Evolutionary conservation across 92 coral and sea anemone species (phyloP).

Genomic region (Pocillopora grandis): DNA sequence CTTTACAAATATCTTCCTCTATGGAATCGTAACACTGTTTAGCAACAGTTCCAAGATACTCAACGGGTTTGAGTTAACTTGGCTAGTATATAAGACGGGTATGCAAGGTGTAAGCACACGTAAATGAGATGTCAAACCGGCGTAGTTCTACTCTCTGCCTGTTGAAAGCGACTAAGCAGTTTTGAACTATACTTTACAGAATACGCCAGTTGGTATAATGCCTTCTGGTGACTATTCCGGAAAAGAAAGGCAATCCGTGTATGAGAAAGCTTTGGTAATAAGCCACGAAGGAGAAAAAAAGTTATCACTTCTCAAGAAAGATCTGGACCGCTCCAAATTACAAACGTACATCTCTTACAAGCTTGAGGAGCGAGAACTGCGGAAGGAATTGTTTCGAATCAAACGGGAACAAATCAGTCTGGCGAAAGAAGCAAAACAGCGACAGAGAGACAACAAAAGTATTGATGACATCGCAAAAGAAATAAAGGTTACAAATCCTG

Average conservation of each 20-base stretch:
- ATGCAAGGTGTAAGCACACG: no score
- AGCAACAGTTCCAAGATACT: background rate
- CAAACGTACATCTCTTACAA: slow-evolving; percentile 77
- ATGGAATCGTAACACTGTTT: slow-evolving; percentile 1
- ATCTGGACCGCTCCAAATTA: slow-evolving; percentile 63
- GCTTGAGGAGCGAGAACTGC: slow-evolving; percentile 68
- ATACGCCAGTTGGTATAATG: slow-evolving; percentile 36
- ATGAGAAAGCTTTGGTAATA: slow-evolving; percentile 76
- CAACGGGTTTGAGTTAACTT: background rate
- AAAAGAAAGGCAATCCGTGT: slow-evolving; percentile 74
- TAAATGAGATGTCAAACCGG: background rate
- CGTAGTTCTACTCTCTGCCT: background rate
- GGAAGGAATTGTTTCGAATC: slow-evolving; percentile 68
- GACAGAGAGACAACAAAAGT: slow-evolving; percentile 57
- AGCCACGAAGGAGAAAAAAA: slow-evolving; percentile 68
- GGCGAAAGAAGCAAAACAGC: slow-evolving; percentile 67
- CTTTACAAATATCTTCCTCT: slow-evolving; percentile 11
- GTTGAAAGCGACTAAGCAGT: no score
- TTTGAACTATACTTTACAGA: background rate
- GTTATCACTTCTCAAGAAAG: slow-evolving; percentile 49
- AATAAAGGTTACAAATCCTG: slow-evolving; percentile 34
- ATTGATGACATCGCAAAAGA: slow-evolving; percentile 82
- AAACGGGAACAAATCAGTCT: slow-evolving; percentile 67
- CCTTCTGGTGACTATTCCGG: slow-evolving; percentile 59
- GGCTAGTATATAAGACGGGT: background rate